These are phyloP conservation scores for Ptychobarbus kaznakovi DNA, from an alignment of 2,797 vertebrate species.

Conservation along the genomic window DNA sequence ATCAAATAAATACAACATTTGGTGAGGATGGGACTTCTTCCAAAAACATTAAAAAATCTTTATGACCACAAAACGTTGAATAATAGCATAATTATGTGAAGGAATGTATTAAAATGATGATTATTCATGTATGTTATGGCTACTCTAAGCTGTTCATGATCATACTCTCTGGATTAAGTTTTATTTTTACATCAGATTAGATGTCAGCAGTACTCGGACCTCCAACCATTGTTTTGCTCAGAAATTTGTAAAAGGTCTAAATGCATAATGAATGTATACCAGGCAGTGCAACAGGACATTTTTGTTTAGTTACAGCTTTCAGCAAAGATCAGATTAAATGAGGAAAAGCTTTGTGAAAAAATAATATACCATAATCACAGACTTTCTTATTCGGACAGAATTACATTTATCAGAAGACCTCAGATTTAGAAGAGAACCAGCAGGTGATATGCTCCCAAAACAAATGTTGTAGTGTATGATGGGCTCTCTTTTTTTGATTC, in stretches of 20 bases:
- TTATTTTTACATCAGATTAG: background rate
- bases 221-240: slow-evolving; percentile 1
- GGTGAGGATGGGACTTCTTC: background rate
- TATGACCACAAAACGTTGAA: background rate
- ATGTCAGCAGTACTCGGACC: slow-evolving; percentile 2
- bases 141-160: background rate
- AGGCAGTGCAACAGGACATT: background rate
- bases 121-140: background rate
- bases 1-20: background rate
- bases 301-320: slow-evolving; percentile 1
- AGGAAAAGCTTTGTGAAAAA: background rate
- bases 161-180: background rate
- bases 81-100: background rate
- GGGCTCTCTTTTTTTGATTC: background rate
- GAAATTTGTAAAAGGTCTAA: background rate
- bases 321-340: slow-evolving; percentile 1
- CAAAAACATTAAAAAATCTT: background rate
- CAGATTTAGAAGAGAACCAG: background rate
- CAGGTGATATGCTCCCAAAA: background rate
- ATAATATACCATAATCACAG: background rate
- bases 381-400: background rate
- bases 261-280: background rate
- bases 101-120: background rate
- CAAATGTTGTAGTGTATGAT: background rate
- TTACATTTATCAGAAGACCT: slow-evolving; percentile 6